Evolutionary conservation across 1,140 invertebrate genomes (phyloP).

Genomic region (Tenebrio molitor): DNA sequence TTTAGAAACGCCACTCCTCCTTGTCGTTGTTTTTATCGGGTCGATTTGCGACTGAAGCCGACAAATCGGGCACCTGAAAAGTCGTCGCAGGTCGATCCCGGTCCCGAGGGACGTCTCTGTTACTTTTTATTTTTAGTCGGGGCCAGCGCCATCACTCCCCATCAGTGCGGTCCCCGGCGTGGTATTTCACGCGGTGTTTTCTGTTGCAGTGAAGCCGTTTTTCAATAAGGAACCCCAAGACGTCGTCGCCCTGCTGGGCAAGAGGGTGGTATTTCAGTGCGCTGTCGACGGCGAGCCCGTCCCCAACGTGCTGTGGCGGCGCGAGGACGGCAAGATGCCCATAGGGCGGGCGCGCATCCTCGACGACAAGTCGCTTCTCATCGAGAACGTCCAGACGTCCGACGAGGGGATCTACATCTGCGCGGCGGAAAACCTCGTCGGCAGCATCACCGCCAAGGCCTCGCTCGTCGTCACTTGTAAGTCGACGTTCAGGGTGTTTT

Average conservation of each 20-base stretch:
- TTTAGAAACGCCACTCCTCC: too few species aligned
- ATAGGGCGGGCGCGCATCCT: slow-evolving; percentile 79
- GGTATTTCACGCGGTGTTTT: slow-evolving; percentile 53
- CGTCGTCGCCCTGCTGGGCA: slow-evolving; percentile 83
- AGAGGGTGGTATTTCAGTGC: slow-evolving; percentile 89
- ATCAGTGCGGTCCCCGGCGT: slow-evolving; percentile 9
- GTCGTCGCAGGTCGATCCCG: too few species aligned
- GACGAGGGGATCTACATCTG: slow-evolving; percentile 89
- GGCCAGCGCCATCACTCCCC: not conserved
- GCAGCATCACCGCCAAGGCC: slow-evolving; percentile 80
- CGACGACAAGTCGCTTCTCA: slow-evolving; percentile 82
- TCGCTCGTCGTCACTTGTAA: slow-evolving; percentile 83
- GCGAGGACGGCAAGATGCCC: slow-evolving; percentile 88
- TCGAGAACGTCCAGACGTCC: slow-evolving; percentile 79
- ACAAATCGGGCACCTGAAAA: too few species aligned
- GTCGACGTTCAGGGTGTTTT: slow-evolving; percentile 60
- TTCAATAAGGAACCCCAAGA: slow-evolving; percentile 89
- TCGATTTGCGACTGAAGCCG: too few species aligned
- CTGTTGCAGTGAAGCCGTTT: slow-evolving; percentile 86
- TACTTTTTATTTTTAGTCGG: slow-evolving; percentile 16
- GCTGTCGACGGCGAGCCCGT: slow-evolving; percentile 91
- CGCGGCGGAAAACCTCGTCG: slow-evolving; percentile 84
- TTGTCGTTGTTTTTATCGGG: too few species aligned
- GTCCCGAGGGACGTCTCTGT: too few species aligned
- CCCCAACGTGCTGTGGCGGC: slow-evolving; percentile 90